Conservation (phyloP, 35 echinoderm and acorn worm species). For the Acanthaster planci region DNA sequence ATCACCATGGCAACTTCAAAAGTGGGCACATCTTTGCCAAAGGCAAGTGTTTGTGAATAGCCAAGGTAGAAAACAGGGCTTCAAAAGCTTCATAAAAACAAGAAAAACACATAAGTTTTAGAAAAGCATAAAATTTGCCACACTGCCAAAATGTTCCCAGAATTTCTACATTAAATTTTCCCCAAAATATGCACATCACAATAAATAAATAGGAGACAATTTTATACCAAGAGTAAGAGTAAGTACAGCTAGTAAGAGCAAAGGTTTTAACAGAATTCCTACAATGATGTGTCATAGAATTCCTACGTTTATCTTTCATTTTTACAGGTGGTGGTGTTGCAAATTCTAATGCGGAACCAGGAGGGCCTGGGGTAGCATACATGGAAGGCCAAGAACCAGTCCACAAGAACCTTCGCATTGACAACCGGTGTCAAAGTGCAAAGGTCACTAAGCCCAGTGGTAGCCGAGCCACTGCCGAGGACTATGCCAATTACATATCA, state of each 20-base stretch:
- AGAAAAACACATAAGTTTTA: too few species aligned
- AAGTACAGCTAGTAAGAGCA: too few species aligned
- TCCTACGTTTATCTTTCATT: not conserved
- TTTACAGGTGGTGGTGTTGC: slow-evolving; percentile 26
- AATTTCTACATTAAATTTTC: too few species aligned
- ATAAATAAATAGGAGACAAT: too few species aligned
- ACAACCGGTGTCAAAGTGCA: slow-evolving; percentile 74
- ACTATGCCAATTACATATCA: slow-evolving; percentile 57
- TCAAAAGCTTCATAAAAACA: too few species aligned
- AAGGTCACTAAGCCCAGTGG: slow-evolving; percentile 63
- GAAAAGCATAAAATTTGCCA: too few species aligned
- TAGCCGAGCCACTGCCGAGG: slow-evolving; percentile 63
- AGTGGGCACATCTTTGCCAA: slow-evolving; percentile 61
- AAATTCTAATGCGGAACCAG: slow-evolving; percentile 41
- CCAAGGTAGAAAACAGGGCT: too few species aligned
- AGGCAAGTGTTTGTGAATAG: slow-evolving; percentile 38
- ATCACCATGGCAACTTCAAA: slow-evolving; percentile 54
- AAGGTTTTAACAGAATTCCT: too few species aligned
- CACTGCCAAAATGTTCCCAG: too few species aligned
- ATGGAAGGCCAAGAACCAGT: slow-evolving; percentile 56
- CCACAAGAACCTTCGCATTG: slow-evolving; percentile 57
- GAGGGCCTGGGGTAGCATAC: slow-evolving; percentile 80
- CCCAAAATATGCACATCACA: too few species aligned
- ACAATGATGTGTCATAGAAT: too few species aligned
- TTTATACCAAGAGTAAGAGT: too few species aligned